phyloP scores from a whole-genome alignment of 2,797 vertebrate species.

The Acanthurus tractus region DNA sequence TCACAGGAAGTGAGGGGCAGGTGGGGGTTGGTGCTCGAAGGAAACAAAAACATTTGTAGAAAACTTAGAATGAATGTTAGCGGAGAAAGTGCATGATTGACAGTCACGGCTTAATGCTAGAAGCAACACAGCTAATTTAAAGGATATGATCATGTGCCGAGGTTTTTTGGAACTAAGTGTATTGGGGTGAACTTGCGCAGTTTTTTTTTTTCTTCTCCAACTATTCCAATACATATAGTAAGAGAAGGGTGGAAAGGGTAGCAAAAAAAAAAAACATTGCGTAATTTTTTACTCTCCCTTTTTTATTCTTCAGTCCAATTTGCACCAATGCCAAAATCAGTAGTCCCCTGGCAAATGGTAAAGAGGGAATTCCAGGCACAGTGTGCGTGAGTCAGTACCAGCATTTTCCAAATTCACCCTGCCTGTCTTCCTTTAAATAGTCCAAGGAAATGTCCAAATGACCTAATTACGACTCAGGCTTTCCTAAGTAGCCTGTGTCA shows the following conservation, averaged over 20 bases:
- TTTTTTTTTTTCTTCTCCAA: slow-evolving; percentile 25
- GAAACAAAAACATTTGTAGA: slow-evolving; percentile 72
- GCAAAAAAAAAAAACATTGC: slow-evolving; percentile 57
- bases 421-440: slow-evolving; percentile 84
- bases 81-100: slow-evolving; percentile 63
- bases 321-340: slow-evolving; percentile 78
- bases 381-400: slow-evolving; percentile 81
- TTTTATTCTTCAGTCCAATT: slow-evolving; percentile 73
- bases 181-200: slow-evolving; percentile 26
- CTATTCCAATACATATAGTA: slow-evolving; percentile 33
- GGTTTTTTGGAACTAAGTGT: slow-evolving; percentile 64
- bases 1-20: slow-evolving; percentile 58
- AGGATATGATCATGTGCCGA: slow-evolving; percentile 58
- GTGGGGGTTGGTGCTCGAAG: slow-evolving; percentile 50
- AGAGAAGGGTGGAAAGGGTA: slow-evolving; percentile 60
- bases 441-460: slow-evolving; percentile 85
- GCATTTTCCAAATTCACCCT: slow-evolving; percentile 84
- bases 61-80: slow-evolving; percentile 56
- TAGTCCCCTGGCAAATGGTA: slow-evolving; percentile 76
- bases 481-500: slow-evolving; percentile 81
- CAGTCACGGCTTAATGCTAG: slow-evolving; percentile 63
- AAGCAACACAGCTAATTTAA: slow-evolving; percentile 55
- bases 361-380: slow-evolving; percentile 86
- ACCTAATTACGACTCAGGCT: slow-evolving; percentile 85
- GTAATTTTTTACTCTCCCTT: slow-evolving; percentile 71